A percentile compares a stretch with the other conserved stretches of the same genome.
Conservation (phyloP, 2,888 invertebrate genomes). For the Agrochola litura region DNA sequence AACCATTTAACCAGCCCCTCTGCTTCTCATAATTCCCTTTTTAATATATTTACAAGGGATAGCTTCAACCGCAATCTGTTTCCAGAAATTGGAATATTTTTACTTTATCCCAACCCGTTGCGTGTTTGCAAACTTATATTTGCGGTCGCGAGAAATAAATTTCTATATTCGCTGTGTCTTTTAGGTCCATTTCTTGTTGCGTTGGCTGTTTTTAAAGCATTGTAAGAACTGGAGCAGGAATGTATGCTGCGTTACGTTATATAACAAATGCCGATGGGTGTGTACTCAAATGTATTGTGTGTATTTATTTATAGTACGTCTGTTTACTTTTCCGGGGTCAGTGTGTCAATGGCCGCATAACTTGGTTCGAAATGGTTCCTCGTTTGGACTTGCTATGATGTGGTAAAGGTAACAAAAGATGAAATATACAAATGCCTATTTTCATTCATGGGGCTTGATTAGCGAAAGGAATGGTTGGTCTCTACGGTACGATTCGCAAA, state of each 20-base stretch:
- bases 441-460: neutral
- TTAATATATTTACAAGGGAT: conserved; percentile 65
- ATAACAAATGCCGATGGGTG: conserved; percentile 24
- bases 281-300: conserved; percentile 32
- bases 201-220: neutral
- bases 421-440: conserved; percentile 38
- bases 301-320: conserved; percentile 44
- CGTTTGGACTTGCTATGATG: neutral
- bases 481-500: neutral
- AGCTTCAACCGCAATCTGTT: conserved; percentile 59
- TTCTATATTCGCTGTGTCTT: neutral
- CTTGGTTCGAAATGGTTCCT: neutral
- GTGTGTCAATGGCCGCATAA: conserved; percentile 47
- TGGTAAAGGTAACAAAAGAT: conserved; percentile 20
- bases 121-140: conserved; percentile 11
- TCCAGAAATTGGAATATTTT: conserved; percentile 62
- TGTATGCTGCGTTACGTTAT: conserved; percentile 40
- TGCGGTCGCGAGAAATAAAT: neutral
- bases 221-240: conserved; percentile 31
- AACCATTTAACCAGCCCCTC: conserved; percentile 38
- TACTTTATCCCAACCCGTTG: conserved; percentile 37
- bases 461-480: neutral
- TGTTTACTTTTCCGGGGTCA: conserved; percentile 48
- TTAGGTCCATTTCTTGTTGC: conserved; percentile 11
- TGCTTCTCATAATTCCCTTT: conserved; percentile 55